These are phyloP conservation scores for Acanthurus leucopareius DNA, from an alignment of 2,797 vertebrate species.

Conservation along the genomic window DNA sequence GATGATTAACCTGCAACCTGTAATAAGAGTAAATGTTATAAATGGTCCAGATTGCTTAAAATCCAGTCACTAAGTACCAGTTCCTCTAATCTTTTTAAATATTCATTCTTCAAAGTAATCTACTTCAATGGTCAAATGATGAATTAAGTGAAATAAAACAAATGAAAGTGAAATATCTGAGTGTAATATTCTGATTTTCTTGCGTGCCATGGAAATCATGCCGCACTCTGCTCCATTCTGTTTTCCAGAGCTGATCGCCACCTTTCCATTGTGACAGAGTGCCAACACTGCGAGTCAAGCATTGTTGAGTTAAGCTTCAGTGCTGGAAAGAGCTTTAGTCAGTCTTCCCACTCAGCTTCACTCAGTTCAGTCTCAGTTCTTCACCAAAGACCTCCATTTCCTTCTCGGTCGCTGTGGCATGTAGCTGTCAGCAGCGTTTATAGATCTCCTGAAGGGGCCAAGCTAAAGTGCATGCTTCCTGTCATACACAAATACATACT, in stretches of 20 bases:
- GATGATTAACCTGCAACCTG: background rate
- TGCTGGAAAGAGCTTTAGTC: constrained; percentile 68
- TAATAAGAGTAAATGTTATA: background rate
- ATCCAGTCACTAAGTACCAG: background rate
- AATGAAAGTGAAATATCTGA: constrained; percentile 1
- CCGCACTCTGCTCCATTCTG: constrained; percentile 10
- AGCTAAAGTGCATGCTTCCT: constrained; percentile 51
- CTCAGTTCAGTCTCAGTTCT: constrained; percentile 58
- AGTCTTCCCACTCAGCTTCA: constrained; percentile 61
- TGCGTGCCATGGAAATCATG: constrained; percentile 42
- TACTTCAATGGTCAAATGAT: background rate
- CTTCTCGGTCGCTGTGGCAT: constrained; percentile 74
- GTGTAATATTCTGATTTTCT: constrained; percentile 5
- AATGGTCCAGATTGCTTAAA: constrained; percentile 4
- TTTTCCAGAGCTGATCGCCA: constrained; percentile 35
- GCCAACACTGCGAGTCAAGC: constrained; percentile 57
- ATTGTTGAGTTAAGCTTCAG: constrained; percentile 66
- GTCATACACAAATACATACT: constrained; percentile 36
- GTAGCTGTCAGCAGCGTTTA: constrained; percentile 75
- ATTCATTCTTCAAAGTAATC: background rate
- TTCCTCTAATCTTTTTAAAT: background rate
- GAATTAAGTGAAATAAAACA: background rate
- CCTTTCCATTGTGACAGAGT: constrained; percentile 45
- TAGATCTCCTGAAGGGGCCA: constrained; percentile 71
- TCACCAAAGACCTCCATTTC: constrained; percentile 75